A percentile compares a stretch with the other conserved stretches of the same genome.
Evolutionary conservation across 1,140 invertebrate species (phyloP).

Genomic region (Tyrophagus putrescentiae): DNA sequence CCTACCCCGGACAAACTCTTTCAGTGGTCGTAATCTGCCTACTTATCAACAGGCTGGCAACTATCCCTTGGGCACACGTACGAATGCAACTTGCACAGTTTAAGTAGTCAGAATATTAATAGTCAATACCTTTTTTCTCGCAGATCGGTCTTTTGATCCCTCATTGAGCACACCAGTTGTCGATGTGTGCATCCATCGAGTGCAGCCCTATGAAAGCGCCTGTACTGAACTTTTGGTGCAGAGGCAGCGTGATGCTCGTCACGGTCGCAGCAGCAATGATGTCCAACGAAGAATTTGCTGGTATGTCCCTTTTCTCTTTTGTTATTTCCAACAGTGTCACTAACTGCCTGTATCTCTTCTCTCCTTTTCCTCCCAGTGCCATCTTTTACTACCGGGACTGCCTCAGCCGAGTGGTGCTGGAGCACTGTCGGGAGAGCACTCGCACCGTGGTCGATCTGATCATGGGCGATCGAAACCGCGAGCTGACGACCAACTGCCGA

Average conservation of each 20-base stretch:
- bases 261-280: conserved; percentile 19
- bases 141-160: not conserved
- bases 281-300: conserved; percentile 23
- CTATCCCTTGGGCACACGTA: not conserved
- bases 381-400: conserved; percentile 22
- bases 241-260: conserved; percentile 17
- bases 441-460: conserved; percentile 21
- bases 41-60: not conserved
- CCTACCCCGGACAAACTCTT: not conserved
- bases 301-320: conserved; percentile 11
- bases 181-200: conserved; percentile 4
- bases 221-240: conserved; percentile 20
- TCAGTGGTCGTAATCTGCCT: not conserved
- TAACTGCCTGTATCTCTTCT: conserved; percentile 6
- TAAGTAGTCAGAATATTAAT: not conserved
- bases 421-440: conserved; percentile 19
- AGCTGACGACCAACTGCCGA: conserved; percentile 21
- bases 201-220: not conserved
- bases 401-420: conserved; percentile 21
- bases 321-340: not conserved
- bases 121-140: not conserved
- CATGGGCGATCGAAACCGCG: conserved; percentile 19
- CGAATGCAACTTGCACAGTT: not conserved
- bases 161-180: not conserved
- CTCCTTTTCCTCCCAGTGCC: conserved; percentile 13